phyloP scores from a whole-genome alignment of 2,888 invertebrate genomes.

The Branchellion lobata region DNA sequence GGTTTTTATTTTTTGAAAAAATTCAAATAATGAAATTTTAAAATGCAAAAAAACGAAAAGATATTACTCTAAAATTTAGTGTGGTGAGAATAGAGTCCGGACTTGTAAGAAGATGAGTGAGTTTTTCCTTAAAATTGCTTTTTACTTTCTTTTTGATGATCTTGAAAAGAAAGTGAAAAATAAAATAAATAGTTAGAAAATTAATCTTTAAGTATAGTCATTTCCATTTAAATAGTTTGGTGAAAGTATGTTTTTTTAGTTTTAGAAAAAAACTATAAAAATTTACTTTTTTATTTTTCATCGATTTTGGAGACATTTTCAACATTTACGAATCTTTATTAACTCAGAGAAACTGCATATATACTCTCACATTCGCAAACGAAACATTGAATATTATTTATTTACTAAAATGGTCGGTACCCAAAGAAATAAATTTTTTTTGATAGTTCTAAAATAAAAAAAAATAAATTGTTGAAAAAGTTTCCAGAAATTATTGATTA shows the following conservation, averaged over 20 bases:
- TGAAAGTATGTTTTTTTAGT: no score
- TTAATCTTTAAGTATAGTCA: no score
- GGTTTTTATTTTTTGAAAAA: not conserved
- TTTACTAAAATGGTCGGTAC: conserved; percentile 11
- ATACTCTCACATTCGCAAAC: not conserved
- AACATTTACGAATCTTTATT: not conserved
- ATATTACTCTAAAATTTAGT: not conserved
- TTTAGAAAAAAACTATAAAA: not conserved
- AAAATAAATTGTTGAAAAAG: no score
- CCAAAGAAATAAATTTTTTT: not conserved
- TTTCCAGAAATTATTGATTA: no score
- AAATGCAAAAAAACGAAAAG: not conserved
- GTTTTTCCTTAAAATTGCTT: not conserved
- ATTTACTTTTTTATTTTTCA: not conserved
- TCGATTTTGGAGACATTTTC: not conserved
- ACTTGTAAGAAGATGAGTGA: not conserved
- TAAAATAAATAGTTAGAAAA: no score
- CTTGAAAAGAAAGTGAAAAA: no score
- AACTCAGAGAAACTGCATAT: not conserved
- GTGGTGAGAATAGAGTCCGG: not conserved
- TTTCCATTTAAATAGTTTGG: no score
- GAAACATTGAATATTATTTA: not conserved
- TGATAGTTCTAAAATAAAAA: no score
- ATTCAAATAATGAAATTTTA: not conserved
- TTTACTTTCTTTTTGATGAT: not conserved